Conservation (phyloP, 2,113 vertebrate species). For the rat (Rattus norvegicus) region GRCr8 NC_086025.1:135357501-135358000, state of each 20-base stretch:
- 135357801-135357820: neutral
- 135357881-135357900: neutral
- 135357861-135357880: neutral
- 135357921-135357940: too few species aligned
- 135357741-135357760: neutral
- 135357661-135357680: neutral
- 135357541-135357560: neutral
- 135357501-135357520: neutral
- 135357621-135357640: neutral
- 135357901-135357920: neutral
- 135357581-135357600: neutral
- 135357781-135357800: neutral
- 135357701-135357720: neutral
- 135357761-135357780: neutral
- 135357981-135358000: too few species aligned
- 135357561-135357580: neutral
- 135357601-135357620: neutral
- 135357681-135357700: neutral
- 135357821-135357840: neutral
- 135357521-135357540: neutral
- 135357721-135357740: neutral
- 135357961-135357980: too few species aligned
- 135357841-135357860: neutral
- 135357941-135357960: too few species aligned
- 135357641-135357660: neutral